Evolutionary conservation across 2,113 vertebrate species (phyloP).

Genomic region (Tetrao urogallus): DNA sequence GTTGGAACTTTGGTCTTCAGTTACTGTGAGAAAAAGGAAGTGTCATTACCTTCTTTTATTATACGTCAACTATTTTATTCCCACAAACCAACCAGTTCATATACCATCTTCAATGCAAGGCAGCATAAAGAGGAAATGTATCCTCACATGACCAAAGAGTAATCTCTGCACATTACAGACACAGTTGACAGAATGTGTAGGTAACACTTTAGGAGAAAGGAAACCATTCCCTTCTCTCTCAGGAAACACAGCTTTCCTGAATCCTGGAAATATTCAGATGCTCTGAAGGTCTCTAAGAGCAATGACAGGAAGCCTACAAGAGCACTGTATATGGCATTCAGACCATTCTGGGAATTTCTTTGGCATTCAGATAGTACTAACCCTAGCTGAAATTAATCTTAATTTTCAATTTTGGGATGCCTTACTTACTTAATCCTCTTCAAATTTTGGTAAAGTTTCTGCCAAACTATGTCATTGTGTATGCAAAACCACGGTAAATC

Average conservation of each 20-base stretch:
- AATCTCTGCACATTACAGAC: background rate
- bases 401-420: background rate
- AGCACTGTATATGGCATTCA: background rate
- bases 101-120: background rate
- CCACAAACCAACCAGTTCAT: background rate
- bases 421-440: background rate
- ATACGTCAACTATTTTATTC: background rate
- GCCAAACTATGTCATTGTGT: background rate
- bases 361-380: background rate
- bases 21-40: background rate
- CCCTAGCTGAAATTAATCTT: background rate
- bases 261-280: background rate
- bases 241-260: background rate
- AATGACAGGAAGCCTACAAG: background rate
- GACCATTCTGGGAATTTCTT: background rate
- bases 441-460: background rate
- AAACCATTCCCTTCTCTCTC: background rate
- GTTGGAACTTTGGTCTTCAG: background rate
- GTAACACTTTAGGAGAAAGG: background rate
- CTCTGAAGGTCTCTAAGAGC: background rate
- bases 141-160: background rate
- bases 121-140: background rate
- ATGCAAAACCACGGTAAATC: background rate
- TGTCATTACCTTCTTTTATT: background rate
- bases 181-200: background rate